A percentile compares a stretch with the other conserved stretches of the same genome.
phyloP scores from a whole-genome alignment of 1,140 invertebrate species.

The Microvelia longipes region DNA sequence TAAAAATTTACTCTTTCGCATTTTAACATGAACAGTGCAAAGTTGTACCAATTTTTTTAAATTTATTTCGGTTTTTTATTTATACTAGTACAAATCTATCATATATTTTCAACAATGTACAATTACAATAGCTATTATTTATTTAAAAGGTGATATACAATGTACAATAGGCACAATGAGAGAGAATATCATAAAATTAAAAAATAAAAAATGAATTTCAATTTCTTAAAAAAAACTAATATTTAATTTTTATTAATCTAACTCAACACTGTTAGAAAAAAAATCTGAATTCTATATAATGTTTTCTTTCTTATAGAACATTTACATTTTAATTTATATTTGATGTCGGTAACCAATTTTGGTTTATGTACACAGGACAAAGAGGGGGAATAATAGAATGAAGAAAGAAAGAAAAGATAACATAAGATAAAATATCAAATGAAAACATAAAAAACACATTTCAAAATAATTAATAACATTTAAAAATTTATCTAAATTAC shows the following conservation, averaged over 20 bases:
- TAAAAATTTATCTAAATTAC: not conserved
- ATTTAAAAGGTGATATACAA: conserved; percentile 2
- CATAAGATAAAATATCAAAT: conserved; percentile 5
- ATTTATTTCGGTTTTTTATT: too few relatives aligned
- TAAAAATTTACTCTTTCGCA: conserved; percentile 1
- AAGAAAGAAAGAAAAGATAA: not conserved
- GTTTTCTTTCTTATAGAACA: not conserved
- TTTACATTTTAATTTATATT: not conserved
- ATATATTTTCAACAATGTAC: not conserved
- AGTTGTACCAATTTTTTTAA: conserved; percentile 1
- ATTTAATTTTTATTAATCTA: not conserved
- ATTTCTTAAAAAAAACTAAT: not conserved
- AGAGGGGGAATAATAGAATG: too few relatives aligned
- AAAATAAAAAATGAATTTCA: not conserved
- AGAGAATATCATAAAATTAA: not conserved
- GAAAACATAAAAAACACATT: conserved; percentile 2
- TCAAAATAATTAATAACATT: conserved; percentile 3
- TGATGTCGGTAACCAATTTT: not conserved
- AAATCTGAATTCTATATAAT: not conserved
- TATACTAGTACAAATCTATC: not conserved
- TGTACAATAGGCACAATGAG: conserved; percentile 4
- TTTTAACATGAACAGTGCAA: conserved; percentile 4
- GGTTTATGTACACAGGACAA: not conserved
- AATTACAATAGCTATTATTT: too few relatives aligned
- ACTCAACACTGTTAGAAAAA: not conserved